Conservation (phyloP, 2,888 invertebrate species). For the Anagyrus pseudococci region DNA sequence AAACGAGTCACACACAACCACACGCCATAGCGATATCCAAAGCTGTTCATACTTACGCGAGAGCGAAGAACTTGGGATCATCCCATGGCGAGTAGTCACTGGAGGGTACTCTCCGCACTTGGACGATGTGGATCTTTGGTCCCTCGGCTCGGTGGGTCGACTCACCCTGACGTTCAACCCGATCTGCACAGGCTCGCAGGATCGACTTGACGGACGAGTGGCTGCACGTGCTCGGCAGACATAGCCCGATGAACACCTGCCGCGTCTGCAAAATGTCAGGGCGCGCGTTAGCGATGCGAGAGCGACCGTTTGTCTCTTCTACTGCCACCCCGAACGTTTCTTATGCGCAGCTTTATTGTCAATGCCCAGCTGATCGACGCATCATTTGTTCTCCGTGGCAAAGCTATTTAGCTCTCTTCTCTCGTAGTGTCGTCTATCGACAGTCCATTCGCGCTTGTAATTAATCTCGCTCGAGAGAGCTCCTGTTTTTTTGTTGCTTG, state of each 20-base stretch:
- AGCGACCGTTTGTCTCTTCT: not conserved
- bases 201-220: conserved; percentile 54
- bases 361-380: too few relatives aligned
- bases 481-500: too few relatives aligned
- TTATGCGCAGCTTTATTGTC: too few relatives aligned
- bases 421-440: not conserved
- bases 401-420: too few relatives aligned
- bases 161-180: conserved; percentile 59
- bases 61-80: conserved; percentile 74
- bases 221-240: conserved; percentile 75
- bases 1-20: too few relatives aligned
- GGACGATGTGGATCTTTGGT: conserved; percentile 68
- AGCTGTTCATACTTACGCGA: conserved; percentile 73
- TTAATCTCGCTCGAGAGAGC: too few relatives aligned
- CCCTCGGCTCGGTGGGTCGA: conserved; percentile 65
- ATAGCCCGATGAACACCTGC: conserved; percentile 75
- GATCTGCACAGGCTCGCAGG: conserved; percentile 55
- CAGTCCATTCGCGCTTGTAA: too few relatives aligned
- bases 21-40: too few relatives aligned
- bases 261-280: conserved; percentile 65
- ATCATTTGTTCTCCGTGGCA: too few relatives aligned
- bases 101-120: conserved; percentile 74
- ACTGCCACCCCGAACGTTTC: not conserved
- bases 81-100: conserved; percentile 69
- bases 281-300: not conserved